A percentile compares a stretch with the other conserved stretches of the same genome.
These are phyloP conservation scores for Hesperophylax magnus DNA, from an alignment of 1,140 invertebrate species.

Conservation along the genomic window DNA sequence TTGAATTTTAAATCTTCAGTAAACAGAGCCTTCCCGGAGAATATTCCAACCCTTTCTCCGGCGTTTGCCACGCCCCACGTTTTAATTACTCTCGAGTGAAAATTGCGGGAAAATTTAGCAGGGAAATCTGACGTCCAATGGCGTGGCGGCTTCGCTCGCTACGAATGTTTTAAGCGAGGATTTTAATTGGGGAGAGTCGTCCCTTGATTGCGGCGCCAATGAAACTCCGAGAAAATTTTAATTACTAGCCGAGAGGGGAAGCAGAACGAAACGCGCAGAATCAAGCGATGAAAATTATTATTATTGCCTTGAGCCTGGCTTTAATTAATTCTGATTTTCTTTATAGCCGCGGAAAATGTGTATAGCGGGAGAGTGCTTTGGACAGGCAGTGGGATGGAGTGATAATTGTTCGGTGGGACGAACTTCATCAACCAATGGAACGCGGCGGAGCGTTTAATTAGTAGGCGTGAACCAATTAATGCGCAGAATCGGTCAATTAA, in stretches of 20 bases:
- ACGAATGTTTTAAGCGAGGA: slow-evolving; percentile 11
- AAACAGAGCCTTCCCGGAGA: neutral
- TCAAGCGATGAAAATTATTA: neutral
- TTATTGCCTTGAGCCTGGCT: no score
- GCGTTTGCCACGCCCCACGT: neutral
- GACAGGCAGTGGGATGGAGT: neutral
- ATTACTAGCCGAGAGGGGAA: slow-evolving; percentile 21
- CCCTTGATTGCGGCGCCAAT: slow-evolving; percentile 27
- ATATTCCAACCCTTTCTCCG: slow-evolving; percentile 24
- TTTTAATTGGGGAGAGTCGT: slow-evolving; percentile 33
- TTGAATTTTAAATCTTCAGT: no score
- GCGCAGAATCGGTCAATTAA: neutral
- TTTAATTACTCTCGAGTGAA: slow-evolving; percentile 29
- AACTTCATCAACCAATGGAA: slow-evolving; percentile 10
- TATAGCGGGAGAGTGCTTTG: neutral
- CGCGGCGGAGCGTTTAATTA: neutral
- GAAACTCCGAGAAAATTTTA: neutral
- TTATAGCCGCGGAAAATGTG: neutral
- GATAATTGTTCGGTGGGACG: slow-evolving; percentile 2
- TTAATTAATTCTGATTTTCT: slow-evolving; percentile 14
- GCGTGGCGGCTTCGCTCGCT: neutral
- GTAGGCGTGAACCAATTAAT: slow-evolving; percentile 16
- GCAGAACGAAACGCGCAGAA: slow-evolving; percentile 17
- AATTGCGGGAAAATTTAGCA: slow-evolving; percentile 21
- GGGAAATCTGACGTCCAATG: slow-evolving; percentile 26